phyloP scores from a whole-genome alignment of 2,113 vertebrate genomes.

The Dendropsophus ebraccatus region DNA sequence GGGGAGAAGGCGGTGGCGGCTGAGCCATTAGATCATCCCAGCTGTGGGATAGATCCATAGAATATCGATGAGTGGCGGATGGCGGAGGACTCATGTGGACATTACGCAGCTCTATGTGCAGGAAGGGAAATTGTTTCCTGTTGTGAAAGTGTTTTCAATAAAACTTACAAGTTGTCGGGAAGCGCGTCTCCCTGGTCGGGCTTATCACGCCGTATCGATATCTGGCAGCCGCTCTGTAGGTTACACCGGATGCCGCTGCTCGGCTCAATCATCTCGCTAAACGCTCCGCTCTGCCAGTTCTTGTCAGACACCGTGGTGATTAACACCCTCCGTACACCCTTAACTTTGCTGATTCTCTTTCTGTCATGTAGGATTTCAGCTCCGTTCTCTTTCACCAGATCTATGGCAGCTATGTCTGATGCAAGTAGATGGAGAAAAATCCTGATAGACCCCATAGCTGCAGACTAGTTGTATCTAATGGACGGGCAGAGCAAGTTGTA shows the following conservation, averaged over 20 bases:
- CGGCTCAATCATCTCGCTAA: constrained; percentile 6
- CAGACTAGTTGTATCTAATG: no score
- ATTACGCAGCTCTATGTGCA: neutral
- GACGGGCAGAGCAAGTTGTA: no score
- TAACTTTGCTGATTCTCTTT: neutral
- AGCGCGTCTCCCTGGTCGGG: neutral
- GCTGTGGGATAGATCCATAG: constrained; percentile 12
- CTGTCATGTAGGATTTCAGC: neutral
- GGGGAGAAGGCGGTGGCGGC: neutral
- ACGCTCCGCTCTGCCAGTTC: neutral
- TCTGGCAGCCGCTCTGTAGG: neutral
- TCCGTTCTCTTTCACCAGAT: no score
- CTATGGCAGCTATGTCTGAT: no score
- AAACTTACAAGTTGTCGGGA: constrained; percentile 25
- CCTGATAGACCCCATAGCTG: no score
- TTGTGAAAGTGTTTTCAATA: constrained; percentile 41
- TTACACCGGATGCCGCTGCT: constrained; percentile 1
- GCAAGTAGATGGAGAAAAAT: no score
- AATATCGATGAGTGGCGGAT: neutral
- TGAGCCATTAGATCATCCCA: constrained; percentile 11
- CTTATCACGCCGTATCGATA: constrained; percentile 26
- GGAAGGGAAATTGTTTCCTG: constrained; percentile 8
- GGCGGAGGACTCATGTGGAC: neutral
- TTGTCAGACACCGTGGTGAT: constrained; percentile 5
- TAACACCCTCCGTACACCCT: neutral